Percentiles rank a stretch among this genome's conserved stretches.
Conservation (phyloP, 2,113 vertebrate species). For the Lophius piscatorius region DNA sequence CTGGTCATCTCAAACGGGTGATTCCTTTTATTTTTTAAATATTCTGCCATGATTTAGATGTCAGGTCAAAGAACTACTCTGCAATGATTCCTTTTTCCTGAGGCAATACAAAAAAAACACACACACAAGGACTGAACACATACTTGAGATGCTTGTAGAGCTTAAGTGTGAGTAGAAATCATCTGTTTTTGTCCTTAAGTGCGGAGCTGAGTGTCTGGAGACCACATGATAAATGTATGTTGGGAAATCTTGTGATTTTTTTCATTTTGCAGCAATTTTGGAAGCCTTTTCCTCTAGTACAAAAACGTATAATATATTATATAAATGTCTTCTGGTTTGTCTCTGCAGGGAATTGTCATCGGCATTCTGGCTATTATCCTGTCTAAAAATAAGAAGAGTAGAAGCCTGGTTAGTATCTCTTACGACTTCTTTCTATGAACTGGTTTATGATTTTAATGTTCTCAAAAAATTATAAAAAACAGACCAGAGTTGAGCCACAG, state of each 20-base stretch:
- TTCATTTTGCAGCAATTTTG: too few relatives aligned
- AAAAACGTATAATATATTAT: neutral
- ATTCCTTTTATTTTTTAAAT: too few relatives aligned
- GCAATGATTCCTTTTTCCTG: neutral
- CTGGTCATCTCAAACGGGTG: too few relatives aligned
- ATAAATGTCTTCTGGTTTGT: conserved; percentile 1
- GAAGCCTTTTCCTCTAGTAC: neutral
- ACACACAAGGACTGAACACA: neutral
- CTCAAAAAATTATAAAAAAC: neutral
- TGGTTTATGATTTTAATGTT: neutral
- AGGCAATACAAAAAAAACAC: conserved; percentile 1
- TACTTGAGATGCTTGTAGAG: conserved; percentile 1
- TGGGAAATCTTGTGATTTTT: too few relatives aligned
- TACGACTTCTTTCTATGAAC: neutral
- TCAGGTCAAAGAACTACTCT: neutral
- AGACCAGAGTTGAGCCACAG: too few relatives aligned
- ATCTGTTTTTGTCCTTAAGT: neutral
- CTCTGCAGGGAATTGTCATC: conserved; percentile 71
- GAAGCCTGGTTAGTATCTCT: conserved; percentile 77
- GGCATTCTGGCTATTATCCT: conserved; percentile 84
- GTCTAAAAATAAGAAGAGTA: conserved; percentile 80
- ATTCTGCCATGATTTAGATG: neutral
- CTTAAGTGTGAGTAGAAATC: neutral
- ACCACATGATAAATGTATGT: neutral
- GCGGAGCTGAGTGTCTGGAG: neutral